These are phyloP conservation scores for Diadegma fenestrale DNA, from an alignment of 2,888 invertebrate genomes.

Conservation along the genomic window DNA sequence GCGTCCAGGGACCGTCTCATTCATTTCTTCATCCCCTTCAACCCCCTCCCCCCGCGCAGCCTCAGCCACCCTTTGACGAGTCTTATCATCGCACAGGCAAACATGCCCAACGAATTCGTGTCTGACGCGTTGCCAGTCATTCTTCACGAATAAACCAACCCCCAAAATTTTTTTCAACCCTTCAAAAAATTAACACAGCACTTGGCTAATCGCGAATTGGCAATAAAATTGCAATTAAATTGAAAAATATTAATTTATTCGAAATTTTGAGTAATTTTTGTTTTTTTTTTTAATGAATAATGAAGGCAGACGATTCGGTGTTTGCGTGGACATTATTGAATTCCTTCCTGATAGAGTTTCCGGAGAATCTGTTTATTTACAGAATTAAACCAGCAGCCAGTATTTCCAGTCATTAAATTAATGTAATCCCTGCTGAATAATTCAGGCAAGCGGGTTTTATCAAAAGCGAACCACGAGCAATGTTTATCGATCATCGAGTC, in stretches of 20 bases:
- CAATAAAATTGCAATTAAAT: no score
- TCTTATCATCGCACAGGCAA: constrained; percentile 46
- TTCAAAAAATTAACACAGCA: not conserved
- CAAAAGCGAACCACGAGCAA: not conserved
- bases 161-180: constrained; percentile 25
- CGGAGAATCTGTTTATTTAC: not conserved
- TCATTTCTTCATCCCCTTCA: constrained; percentile 30
- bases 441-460: not conserved
- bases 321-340: not conserved
- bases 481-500: not conserved
- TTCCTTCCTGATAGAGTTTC: not conserved
- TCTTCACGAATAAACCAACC: constrained; percentile 4
- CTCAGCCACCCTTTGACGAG: constrained; percentile 49
- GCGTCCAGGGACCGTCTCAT: constrained; percentile 44
- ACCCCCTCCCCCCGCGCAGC: not conserved
- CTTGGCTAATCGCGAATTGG: no score
- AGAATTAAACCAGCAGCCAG: not conserved
- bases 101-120: constrained; percentile 29
- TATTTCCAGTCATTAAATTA: not conserved
- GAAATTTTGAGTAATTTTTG: no score
- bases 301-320: not conserved
- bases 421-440: constrained; percentile 1
- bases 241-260: no score
- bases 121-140: constrained; percentile 17
- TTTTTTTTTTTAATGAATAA: no score